phyloP scores from a whole-genome alignment of 2,797 vertebrate genomes.

The Tadarida brasiliensis region DNA sequence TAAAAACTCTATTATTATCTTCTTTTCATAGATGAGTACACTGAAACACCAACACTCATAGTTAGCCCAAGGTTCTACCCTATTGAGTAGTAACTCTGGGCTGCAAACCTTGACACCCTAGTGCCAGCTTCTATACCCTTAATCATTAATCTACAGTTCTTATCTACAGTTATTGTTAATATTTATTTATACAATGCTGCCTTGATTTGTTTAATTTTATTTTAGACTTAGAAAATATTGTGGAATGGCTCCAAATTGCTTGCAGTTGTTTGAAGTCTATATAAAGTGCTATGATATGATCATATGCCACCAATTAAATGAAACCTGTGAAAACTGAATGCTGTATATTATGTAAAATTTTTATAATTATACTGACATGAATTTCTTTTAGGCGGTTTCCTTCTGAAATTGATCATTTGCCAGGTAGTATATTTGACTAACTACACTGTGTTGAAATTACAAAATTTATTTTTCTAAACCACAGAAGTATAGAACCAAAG shows the following conservation, averaged over 20 bases:
- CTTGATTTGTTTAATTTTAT: not conserved
- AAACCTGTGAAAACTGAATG: not conserved
- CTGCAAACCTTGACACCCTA: not conserved
- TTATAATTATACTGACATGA: not conserved
- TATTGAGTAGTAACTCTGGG: not conserved
- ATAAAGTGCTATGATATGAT: not conserved
- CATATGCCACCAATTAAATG: not conserved
- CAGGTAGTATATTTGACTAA: not conserved
- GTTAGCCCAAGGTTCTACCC: not conserved
- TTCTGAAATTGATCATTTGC: not conserved
- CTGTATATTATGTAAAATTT: not conserved
- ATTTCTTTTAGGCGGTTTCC: not conserved
- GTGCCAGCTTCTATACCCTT: not conserved
- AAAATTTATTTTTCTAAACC: not conserved
- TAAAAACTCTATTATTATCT: not conserved
- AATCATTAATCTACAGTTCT: not conserved
- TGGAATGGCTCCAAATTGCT: not conserved
- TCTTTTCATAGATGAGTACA: not conserved
- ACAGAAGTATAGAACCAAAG: not conserved
- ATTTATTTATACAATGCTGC: not conserved
- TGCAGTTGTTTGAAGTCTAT: not conserved
- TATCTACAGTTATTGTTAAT: not conserved
- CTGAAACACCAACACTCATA: not conserved
- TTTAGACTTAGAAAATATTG: not conserved
- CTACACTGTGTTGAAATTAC: not conserved